These are phyloP conservation scores for Sinopyrophorus schimmeli DNA, from an alignment of 2,888 invertebrate genomes.

Conservation along the genomic window DNA sequence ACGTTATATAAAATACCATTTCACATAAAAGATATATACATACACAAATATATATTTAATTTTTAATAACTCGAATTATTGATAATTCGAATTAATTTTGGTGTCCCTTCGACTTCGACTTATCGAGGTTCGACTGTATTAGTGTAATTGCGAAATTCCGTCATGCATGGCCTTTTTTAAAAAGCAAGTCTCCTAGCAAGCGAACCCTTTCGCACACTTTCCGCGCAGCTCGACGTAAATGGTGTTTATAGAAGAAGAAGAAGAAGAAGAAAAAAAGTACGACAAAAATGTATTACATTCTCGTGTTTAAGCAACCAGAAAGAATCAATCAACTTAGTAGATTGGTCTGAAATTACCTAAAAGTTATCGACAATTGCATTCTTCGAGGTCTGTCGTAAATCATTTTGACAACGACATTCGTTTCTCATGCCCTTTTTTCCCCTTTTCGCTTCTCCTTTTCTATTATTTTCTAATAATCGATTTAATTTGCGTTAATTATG, in stretches of 20 bases:
- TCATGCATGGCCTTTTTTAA: too few species aligned
- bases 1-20: too few species aligned
- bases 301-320: constrained; percentile 21
- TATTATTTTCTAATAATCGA: constrained; percentile 14
- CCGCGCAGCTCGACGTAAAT: constrained; percentile 7
- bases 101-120: too few species aligned
- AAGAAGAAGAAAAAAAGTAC: not conserved
- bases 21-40: too few species aligned
- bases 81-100: too few species aligned
- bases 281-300: constrained; percentile 11
- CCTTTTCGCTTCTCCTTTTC: constrained; percentile 1
- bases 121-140: too few species aligned
- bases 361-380: constrained; percentile 24
- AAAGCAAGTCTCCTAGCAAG: too few species aligned
- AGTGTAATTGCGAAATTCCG: too few species aligned
- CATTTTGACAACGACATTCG: constrained; percentile 26
- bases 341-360: constrained; percentile 26
- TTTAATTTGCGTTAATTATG: constrained; percentile 22
- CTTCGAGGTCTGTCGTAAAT: constrained; percentile 19
- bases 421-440: constrained; percentile 16
- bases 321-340: constrained; percentile 20
- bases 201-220: too few species aligned
- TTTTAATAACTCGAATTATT: too few species aligned
- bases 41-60: too few species aligned
- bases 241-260: too few species aligned